Base-by-base conservation (phyloP, 35 echinoderm and acorn worm species). In the Ptychodera flava region DNA sequence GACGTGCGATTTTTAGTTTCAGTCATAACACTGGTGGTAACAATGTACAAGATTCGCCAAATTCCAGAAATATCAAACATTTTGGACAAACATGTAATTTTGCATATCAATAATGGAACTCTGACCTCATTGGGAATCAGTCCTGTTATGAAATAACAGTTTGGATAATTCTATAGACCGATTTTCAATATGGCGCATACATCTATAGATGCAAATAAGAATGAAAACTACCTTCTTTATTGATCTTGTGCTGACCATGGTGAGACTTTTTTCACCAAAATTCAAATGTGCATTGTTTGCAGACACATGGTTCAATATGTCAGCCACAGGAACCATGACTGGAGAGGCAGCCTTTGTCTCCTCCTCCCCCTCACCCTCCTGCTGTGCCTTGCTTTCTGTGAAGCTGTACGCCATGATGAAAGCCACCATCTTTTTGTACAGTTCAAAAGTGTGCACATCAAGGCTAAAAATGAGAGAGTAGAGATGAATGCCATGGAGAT, bases 361-460 rank as follows among this genome's bases (percentile, higher is more conserved):
- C 34, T 83, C 91, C 27, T 87, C 91, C 28, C 89, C 82, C 14
- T 84, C 85, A 81, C 90, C 78, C 35, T 87, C 84, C 78, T 89
- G 87, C 30, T 86, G 81, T 29, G 90, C 89, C 14, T 81, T 77
- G 0, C 37, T 86, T 77, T 94, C 92, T 16, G 92, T 90, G 91
- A 99, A 99, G 78, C 96, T 99, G 83, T 99, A 99, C 16, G 96
- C 90, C 96, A 99, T 99, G 15, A 99, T 90, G 86, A 99, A 99
- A 32, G 92, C 90, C 28, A 99, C 96, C 85, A 91, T 94, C 81
- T 94, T 92, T 78, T 92, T 99, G 96, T 99, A 99, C 0, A 99
- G 78, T 15, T 99, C 96, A 14, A 99, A 83, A 2, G 85, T 99
- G 88, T 99, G 96, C 14, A 82, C 45, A 37, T 94, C 64, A n/a